These are phyloP conservation scores for Macrosteles quadrilineatus DNA, from an alignment of 1,140 invertebrate genomes.

Conservation along the genomic window DNA sequence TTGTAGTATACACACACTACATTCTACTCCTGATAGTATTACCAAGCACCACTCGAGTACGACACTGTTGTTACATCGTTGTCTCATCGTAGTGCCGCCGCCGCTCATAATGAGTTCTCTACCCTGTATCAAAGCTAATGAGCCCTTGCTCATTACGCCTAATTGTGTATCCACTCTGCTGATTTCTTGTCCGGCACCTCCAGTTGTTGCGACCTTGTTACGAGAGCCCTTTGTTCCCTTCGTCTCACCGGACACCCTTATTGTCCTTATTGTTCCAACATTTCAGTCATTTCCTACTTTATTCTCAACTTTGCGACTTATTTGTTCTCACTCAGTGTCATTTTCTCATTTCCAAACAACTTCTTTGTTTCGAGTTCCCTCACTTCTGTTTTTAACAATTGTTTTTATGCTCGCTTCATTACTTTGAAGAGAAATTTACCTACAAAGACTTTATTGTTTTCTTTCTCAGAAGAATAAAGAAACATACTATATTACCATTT, in stretches of 20 bases:
- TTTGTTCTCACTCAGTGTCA: conserved; percentile 3
- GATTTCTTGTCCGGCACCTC: conserved; percentile 7
- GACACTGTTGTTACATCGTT: not conserved
- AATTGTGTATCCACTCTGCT: conserved; percentile 5
- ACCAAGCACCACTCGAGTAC: too few species aligned
- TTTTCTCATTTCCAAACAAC: conserved; percentile 4
- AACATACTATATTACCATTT: too few species aligned
- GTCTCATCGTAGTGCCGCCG: not conserved
- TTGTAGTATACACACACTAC: too few species aligned
- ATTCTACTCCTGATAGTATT: too few species aligned
- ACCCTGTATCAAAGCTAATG: conserved; percentile 6
- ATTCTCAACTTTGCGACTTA: not conserved
- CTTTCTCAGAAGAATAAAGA: too few species aligned
- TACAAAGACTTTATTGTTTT: too few species aligned
- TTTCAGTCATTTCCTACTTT: conserved; percentile 4
- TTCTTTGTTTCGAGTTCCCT: too few species aligned
- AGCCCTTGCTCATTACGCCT: conserved; percentile 12
- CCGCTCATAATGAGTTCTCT: not conserved
- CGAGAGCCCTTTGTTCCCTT: not conserved
- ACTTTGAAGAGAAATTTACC: too few species aligned
- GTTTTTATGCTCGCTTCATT: too few species aligned
- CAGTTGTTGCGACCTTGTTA: not conserved
- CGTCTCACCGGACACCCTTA: too few species aligned
- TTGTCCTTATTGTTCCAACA: not conserved
- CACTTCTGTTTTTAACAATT: too few species aligned